Conservation (phyloP, 2,888 invertebrate species). For the Lasioglossum pauxillum region DNA sequence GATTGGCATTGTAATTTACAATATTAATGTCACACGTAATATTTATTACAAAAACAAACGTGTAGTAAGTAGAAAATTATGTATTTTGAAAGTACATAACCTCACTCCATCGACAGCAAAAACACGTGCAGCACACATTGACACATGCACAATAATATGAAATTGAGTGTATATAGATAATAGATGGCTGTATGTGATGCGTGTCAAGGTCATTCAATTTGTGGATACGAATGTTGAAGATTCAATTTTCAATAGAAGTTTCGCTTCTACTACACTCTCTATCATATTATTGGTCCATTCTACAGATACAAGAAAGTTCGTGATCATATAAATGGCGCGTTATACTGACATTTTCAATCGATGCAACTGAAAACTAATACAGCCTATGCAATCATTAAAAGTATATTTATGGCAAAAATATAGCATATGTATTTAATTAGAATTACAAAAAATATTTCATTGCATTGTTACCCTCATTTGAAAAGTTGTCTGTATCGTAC, state of each 20-base stretch:
- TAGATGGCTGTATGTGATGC: neutral
- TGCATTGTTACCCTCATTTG: neutral
- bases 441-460: neutral
- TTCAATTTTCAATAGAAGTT: neutral
- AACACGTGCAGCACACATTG: conserved; percentile 8
- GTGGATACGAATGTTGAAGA: neutral
- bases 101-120: conserved; percentile 5
- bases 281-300: neutral
- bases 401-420: neutral
- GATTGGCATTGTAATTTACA: conserved; percentile 53
- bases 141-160: neutral
- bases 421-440: neutral
- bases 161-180: neutral
- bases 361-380: neutral
- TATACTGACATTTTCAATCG: neutral
- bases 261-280: neutral
- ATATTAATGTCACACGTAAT: neutral
- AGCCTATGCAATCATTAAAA: neutral
- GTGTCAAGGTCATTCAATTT: neutral
- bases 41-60: conserved; percentile 1
- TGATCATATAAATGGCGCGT: neutral
- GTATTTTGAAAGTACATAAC: conserved; percentile 5
- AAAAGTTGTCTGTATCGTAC: neutral
- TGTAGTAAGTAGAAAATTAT: neutral
- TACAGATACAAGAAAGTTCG: neutral